phyloP scores from a whole-genome alignment of 2,888 invertebrate genomes.

The Xestia ashworthii region DNA sequence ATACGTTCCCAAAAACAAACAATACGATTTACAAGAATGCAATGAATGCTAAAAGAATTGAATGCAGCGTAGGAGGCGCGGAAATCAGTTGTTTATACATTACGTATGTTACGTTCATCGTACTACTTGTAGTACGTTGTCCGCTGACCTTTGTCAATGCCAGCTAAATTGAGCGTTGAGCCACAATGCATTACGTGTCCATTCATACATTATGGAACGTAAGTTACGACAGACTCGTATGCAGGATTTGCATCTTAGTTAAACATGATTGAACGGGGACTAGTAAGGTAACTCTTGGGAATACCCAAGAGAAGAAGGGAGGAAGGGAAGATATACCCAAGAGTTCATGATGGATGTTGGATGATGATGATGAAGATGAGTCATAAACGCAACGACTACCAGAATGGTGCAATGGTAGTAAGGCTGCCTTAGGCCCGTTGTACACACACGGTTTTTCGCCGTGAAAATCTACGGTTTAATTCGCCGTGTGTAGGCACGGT shows the following conservation, averaged over 20 bases:
- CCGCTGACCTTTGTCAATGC: constrained; percentile 16
- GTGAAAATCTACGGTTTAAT: too few species aligned
- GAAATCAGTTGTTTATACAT: neutral
- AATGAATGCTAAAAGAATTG: neutral
- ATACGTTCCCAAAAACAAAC: neutral
- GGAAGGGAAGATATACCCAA: neutral
- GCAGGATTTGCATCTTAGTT: neutral
- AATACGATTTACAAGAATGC: neutral
- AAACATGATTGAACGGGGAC: neutral
- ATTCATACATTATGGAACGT: neutral
- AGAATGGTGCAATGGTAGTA: too few species aligned
- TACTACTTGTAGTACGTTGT: neutral
- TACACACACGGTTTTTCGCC: too few species aligned
- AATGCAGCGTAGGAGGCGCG: neutral
- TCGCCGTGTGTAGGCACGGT: too few species aligned
- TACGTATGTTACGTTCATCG: neutral
- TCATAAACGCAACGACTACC: neutral
- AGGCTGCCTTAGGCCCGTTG: too few species aligned
- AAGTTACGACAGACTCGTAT: neutral
- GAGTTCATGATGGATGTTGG: neutral
- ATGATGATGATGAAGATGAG: neutral
- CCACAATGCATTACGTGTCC: constrained; percentile 1
- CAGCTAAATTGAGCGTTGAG: neutral
- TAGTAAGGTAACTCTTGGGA: neutral
- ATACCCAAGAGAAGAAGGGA: too few species aligned